Evolutionary conservation across 1,140 invertebrate genomes (phyloP), one percentile per base, ranked within the genome.

Genomic region (Forficula auricularia): DNA sequence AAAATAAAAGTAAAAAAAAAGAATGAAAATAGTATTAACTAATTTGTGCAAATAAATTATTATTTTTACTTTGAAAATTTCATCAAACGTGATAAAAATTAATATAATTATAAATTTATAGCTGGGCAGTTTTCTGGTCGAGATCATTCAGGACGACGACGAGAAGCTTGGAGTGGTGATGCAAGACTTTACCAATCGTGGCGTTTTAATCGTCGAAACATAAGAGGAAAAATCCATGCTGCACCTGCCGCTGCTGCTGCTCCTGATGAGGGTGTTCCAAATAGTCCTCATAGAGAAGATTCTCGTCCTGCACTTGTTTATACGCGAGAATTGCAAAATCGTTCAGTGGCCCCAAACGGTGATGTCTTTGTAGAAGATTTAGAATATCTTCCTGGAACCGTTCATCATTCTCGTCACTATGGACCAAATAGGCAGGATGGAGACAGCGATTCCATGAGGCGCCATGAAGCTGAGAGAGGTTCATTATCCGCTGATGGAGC

Each of bases 91-190:
- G n/a, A n/a, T n/a, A n/a, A n/a, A n/a, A n/a, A 27, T 27, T 27
- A 27, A 27, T 27, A 6, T 27, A 6, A 27, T 27, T 4, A 6
- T 27, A 4, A 27, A 6, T 27, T 27, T 27, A 6, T 27, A 27
- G 22, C 10, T 6, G 22, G 22, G 4, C 22, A 4, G 10, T 4
- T 27, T 4, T 4, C 22, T 27, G 22, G 22, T 6, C 22, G 22
- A 27, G 10, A 6, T 4, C 10, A 4, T 6, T 27, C 10, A 51
- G 68, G 66, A 42, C 40, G 22, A 8, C 68, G 71, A 56, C 72
- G 76, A 51, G 77, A 82, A 62, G 79, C 79, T 12, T 83, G 79
- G 79, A 82, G 78, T 52, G 77, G 75, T 19, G 77, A 80, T 57
- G 59, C 61, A 42, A 68, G 40, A 2, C 18, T 19, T 30, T 13